A percentile compares a stretch with the other conserved stretches of the same genome.
These are phyloP conservation scores for Gallirallus australis DNA, from an alignment of 2,797 vertebrate genomes.

Conservation along the genomic window DNA sequence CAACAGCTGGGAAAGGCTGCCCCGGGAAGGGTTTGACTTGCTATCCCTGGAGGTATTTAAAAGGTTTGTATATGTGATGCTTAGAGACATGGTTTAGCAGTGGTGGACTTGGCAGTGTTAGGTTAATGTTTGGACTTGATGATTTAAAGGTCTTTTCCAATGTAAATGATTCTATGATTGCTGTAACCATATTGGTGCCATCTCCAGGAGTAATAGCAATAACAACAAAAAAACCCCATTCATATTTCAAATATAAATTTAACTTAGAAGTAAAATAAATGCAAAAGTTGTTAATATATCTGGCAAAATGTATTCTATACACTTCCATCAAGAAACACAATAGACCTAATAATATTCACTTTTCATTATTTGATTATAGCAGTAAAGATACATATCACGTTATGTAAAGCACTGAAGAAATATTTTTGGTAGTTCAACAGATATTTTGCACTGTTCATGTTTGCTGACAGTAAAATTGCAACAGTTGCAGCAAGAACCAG, in stretches of 20 bases:
- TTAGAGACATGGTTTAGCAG: background rate
- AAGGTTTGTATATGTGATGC: too few species aligned
- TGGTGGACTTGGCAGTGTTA: background rate
- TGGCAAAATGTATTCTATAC: background rate
- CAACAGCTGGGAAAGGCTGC: too few species aligned
- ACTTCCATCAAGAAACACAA: background rate
- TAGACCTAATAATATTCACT: background rate
- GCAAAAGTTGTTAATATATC: background rate
- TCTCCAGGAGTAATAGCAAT: background rate
- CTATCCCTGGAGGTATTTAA: too few species aligned
- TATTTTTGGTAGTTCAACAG: background rate
- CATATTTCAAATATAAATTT: background rate
- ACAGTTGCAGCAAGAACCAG: background rate
- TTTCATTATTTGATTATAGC: background rate
- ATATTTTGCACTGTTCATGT: background rate
- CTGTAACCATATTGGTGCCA: background rate
- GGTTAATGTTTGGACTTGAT: background rate
- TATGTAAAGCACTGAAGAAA: background rate
- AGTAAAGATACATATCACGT: background rate
- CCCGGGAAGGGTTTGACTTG: too few species aligned
- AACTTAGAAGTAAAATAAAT: background rate
- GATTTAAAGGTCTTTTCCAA: background rate
- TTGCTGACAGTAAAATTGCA: background rate
- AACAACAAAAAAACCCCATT: background rate
- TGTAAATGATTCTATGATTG: background rate